A percentile compares a stretch with the other conserved stretches of the same genome.
These are phyloP conservation scores for Furnarius figulus DNA, from an alignment of 2,113 vertebrate genomes.

Conservation along the genomic window DNA sequence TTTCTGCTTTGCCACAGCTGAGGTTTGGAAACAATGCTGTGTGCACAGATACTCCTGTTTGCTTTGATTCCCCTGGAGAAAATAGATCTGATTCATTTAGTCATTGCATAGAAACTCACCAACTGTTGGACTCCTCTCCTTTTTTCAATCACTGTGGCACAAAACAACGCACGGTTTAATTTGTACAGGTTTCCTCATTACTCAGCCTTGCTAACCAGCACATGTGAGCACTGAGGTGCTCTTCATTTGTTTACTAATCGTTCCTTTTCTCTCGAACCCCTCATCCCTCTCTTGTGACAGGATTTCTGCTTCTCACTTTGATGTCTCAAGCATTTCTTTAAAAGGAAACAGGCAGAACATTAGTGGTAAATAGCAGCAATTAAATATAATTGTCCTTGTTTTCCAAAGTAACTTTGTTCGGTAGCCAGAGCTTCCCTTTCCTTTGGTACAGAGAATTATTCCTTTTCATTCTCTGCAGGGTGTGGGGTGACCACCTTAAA, in stretches of 20 bases:
- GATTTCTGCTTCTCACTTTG: neutral
- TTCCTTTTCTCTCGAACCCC: neutral
- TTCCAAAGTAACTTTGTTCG: neutral
- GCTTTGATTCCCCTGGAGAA: conserved; percentile 18
- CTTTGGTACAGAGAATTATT: neutral
- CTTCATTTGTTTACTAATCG: neutral
- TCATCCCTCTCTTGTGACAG: neutral
- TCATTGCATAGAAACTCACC: conserved; percentile 27
- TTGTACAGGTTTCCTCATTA: neutral
- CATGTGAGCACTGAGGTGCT: neutral
- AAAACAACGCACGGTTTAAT: conserved; percentile 2
- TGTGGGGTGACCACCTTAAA: neutral
- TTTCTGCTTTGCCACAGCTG: conserved; percentile 4
- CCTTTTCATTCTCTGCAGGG: fast-evolving
- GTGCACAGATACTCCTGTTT: neutral
- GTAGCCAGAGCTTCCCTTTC: neutral
- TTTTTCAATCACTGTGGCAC: neutral
- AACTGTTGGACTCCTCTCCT: conserved; percentile 23
- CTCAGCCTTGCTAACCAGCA: neutral
- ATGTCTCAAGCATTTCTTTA: neutral
- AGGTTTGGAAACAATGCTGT: conserved; percentile 20
- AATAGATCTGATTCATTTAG: conserved; percentile 42
- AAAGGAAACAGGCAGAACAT: neutral
- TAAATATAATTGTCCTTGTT: neutral
- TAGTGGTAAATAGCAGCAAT: neutral